phyloP scores from a whole-genome alignment of 2,113 vertebrate genomes.

The Taxidea taxus region DNA sequence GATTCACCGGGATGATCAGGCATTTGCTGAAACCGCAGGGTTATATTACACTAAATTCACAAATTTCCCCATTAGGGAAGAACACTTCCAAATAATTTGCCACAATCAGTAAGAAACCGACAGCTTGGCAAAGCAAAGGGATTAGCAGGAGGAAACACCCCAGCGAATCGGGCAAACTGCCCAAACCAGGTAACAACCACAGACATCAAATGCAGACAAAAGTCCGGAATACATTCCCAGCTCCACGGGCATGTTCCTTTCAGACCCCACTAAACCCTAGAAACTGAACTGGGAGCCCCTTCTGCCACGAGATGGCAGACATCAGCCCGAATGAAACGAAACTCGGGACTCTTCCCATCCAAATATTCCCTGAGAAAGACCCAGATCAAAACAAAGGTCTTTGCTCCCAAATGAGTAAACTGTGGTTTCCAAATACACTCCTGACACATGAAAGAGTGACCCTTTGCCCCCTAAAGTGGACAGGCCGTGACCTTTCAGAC shows the following conservation, averaged over 20 bases:
- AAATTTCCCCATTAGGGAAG: not conserved
- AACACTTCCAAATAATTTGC: not conserved
- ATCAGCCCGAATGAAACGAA: not conserved
- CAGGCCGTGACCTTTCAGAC: not conserved
- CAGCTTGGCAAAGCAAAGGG: not conserved
- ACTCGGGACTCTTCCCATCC: not conserved
- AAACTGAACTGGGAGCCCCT: not conserved
- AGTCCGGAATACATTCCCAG: accelerated
- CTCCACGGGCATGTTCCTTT: accelerated
- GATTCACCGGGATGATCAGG: not conserved
- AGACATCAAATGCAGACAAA: not conserved
- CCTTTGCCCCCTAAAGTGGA: not conserved
- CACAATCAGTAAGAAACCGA: not conserved
- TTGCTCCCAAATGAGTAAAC: not conserved
- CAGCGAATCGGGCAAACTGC: not conserved
- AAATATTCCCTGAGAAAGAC: not conserved
- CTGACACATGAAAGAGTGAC: not conserved
- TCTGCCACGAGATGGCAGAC: conserved; percentile 32
- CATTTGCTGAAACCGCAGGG: not conserved
- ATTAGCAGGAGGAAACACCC: not conserved
- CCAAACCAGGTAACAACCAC: not conserved
- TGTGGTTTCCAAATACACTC: not conserved
- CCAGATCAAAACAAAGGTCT: not conserved
- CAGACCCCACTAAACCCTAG: accelerated
- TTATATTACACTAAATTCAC: not conserved